Base-by-base conservation (phyloP, 2,113 vertebrate species). In the Chamaea fasciata region DNA sequence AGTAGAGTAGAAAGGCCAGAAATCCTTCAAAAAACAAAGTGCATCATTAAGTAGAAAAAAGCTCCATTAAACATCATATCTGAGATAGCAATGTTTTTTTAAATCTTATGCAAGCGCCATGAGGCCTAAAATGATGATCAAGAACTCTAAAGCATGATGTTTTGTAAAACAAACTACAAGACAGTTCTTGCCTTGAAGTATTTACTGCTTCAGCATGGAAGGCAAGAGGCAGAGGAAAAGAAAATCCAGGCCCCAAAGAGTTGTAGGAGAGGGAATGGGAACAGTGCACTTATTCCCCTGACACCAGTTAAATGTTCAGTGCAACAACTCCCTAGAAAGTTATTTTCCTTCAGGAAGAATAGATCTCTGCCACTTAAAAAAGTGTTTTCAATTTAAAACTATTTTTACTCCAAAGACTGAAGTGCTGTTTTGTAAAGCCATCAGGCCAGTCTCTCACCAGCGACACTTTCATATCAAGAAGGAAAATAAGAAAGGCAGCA, bases 71-170 rank as follows among this genome's bases (percentile, higher is more conserved):
- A 55, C 3, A 15, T 33, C 67, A 20, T 64, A 64, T 15, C 42
- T 47, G 49, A 84, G 77, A 42, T 20, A 78, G 56, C 15, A 70
- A 13, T 20, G 28, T 8, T 69, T 33, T 64, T 88, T 92, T 50
- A 26, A 24, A 24, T 42, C 7, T 77, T 47, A 59, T 0, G 1
- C 52, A 47, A 37, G 60, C 0, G 7, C 15, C n/a, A 64, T 0
- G 0, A 84, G 41, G 31, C 24, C 46, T 71, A 37, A 85, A 62
- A 69, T 33, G 20, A 57, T 10, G 44, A 68, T 37, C 26, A 15
- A 83, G 77, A 84, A n/a, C 15, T 63, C 35, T 67, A 67, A 83
- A 19, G 7, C 20, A 31, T 10, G 49, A 55, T 18, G 15, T 28
- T 89, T 53, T 63, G 13, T 71, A 55, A 90, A 92, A 67, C 39